Conservation (phyloP, 2,113 vertebrate species). For the Eptatretus burgeri region DNA sequence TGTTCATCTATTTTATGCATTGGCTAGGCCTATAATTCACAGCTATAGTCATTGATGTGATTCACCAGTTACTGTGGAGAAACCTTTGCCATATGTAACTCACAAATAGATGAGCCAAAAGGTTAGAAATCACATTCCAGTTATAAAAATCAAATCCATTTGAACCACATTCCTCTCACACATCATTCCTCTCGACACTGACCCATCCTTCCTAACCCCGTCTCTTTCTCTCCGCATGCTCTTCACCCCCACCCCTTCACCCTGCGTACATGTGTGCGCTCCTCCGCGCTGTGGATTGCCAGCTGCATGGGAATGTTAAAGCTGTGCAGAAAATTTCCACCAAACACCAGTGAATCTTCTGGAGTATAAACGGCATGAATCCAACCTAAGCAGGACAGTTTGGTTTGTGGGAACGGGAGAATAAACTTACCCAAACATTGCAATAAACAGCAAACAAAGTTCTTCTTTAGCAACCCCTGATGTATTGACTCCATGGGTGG, state of each 20-base stretch:
- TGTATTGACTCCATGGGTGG: no score
- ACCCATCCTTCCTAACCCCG: background rate
- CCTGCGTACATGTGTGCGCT: conserved; percentile 52
- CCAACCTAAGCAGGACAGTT: conserved; percentile 31
- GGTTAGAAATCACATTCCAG: no score
- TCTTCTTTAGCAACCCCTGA: no score
- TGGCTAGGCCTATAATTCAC: no score
- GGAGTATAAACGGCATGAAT: conserved; percentile 96
- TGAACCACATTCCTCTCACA: background rate
- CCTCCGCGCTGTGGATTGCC: conserved; percentile 80
- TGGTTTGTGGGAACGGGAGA: no score
- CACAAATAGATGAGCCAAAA: no score
- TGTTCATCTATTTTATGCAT: no score
- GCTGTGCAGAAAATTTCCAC: conserved; percentile 88
- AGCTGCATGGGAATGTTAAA: conserved; percentile 99
- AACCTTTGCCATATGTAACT: no score
- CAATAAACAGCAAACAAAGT: no score
- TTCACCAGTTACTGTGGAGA: no score
- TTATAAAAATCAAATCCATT: background rate
- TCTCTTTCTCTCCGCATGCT: background rate
- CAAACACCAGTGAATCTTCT: conserved; percentile 74
- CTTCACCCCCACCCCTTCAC: background rate
- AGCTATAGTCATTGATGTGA: no score
- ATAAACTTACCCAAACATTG: no score
- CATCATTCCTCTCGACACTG: background rate